These are phyloP conservation scores for Clavelina lepadiformis DNA, from an alignment of 23 tunicate genomes.

Conservation along the genomic window DNA sequence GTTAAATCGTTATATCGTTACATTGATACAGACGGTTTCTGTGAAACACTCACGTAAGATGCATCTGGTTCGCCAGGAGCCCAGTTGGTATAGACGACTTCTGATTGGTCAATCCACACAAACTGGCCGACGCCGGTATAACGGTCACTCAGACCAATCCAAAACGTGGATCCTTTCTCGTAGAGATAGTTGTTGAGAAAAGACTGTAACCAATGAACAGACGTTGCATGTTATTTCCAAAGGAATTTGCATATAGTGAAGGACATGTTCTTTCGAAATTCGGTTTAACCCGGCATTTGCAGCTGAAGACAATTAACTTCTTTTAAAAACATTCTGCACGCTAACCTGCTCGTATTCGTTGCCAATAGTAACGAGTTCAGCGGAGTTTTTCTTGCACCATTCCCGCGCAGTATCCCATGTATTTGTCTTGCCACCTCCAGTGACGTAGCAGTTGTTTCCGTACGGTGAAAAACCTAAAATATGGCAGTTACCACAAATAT, in stretches of 20 bases:
- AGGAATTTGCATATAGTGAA: too few species aligned
- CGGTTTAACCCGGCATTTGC: too few species aligned
- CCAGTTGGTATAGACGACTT: constrained; percentile 70
- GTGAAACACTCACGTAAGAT: constrained; percentile 34
- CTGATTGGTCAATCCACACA: constrained; percentile 80
- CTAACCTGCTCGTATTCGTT: constrained; percentile 85
- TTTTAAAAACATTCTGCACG: too few species aligned
- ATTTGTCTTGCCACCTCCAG: constrained; percentile 29
- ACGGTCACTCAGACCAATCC: constrained; percentile 77
- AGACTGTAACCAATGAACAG: constrained; percentile 48
- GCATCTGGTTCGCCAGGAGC: constrained; percentile 66
- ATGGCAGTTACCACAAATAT: too few species aligned
- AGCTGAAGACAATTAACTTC: too few species aligned
- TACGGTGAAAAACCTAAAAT: constrained; percentile 51
- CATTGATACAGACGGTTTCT: too few species aligned
- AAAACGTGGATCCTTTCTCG: constrained; percentile 44
- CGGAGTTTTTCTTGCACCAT: constrained; percentile 57
- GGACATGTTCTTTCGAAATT: too few species aligned
- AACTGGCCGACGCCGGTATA: constrained; percentile 33
- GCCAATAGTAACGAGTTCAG: constrained; percentile 55
- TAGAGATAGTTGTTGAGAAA: constrained; percentile 54
- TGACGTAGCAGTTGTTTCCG: constrained; percentile 72
- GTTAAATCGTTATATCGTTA: too few species aligned
- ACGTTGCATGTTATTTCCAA: too few species aligned
- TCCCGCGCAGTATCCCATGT: constrained; percentile 54